Evolutionary conservation across 2,888 invertebrate species (phyloP).

Genomic region (Scaptomyza tumidula): DNA sequence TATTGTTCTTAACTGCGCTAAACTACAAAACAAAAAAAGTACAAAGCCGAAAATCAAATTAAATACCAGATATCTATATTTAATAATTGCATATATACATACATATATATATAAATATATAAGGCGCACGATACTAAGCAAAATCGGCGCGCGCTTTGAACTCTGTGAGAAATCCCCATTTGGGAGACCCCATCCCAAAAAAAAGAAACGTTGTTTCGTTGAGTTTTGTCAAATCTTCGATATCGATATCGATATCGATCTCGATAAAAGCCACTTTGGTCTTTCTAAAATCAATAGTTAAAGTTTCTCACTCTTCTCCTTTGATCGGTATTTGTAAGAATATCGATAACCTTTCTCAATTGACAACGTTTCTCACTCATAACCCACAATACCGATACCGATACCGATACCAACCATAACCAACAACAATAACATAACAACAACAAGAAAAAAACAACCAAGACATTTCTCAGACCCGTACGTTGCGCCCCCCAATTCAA

Average conservation of each 20-base stretch:
- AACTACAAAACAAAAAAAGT: constrained; percentile 52
- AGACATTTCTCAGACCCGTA: constrained; percentile 52
- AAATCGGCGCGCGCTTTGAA: constrained; percentile 63
- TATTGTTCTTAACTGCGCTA: constrained; percentile 78
- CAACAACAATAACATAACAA: constrained; percentile 54
- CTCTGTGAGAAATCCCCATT: constrained; percentile 24
- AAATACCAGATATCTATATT: constrained; percentile 30
- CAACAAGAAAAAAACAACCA: constrained; percentile 36
- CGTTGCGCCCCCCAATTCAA: constrained; percentile 53
- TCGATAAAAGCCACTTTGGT: constrained; percentile 10
- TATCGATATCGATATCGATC: no score
- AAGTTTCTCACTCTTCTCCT: neutral
- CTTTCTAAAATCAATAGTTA: constrained; percentile 28
- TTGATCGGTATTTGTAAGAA: neutral
- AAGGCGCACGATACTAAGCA: constrained; percentile 59
- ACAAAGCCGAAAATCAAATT: constrained; percentile 46
- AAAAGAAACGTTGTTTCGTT: constrained; percentile 38
- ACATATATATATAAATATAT: constrained; percentile 56
- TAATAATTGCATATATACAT: constrained; percentile 51
- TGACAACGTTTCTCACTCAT: constrained; percentile 40
- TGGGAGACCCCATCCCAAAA: constrained; percentile 36
- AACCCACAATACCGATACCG: constrained; percentile 36
- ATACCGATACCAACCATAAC: constrained; percentile 35
- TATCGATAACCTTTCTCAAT: constrained; percentile 14
- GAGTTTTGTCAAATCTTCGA: neutral